Conservation (phyloP, 1,140 invertebrate species). For the Cotesia chilonis region DNA sequence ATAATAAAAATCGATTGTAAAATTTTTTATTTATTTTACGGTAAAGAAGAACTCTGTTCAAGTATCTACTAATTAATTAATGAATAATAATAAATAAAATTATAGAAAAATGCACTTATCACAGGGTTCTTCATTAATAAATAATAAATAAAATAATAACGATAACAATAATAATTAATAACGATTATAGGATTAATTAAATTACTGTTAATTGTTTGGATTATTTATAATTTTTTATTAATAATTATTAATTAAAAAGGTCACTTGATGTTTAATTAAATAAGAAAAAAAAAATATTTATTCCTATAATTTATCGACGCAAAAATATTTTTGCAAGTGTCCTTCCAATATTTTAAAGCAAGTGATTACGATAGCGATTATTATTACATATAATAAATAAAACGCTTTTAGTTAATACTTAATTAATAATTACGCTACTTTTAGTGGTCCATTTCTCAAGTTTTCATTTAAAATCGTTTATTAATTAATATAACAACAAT, state of each 20-base stretch:
- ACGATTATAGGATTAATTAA: no score
- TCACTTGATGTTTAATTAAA: background rate
- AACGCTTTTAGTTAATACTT: constrained; percentile 38
- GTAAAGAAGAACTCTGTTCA: constrained; percentile 23
- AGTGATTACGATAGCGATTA: constrained; percentile 43
- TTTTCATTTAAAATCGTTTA: no score
- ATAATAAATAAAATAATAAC: no score
- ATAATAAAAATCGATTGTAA: background rate
- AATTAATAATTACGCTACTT: constrained; percentile 38
- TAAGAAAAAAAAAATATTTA: background rate
- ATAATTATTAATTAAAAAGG: background rate
- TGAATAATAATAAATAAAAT: no score
- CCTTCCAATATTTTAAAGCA: constrained; percentile 50
- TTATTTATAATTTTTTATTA: background rate
- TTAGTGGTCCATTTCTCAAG: constrained; percentile 42
- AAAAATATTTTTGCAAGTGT: constrained; percentile 54
- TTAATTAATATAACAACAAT: no score
- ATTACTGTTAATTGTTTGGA: no score
- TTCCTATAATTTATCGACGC: constrained; percentile 35
- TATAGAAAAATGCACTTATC: background rate
- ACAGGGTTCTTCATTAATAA: constrained; percentile 10
- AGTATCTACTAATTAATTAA: background rate
- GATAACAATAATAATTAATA: no score
- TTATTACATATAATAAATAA: constrained; percentile 31
- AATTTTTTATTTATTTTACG: constrained; percentile 15